These are phyloP conservation scores for Coturnix japonica DNA, from an alignment of 2,113 vertebrate species.

Conservation along the genomic window DNA sequence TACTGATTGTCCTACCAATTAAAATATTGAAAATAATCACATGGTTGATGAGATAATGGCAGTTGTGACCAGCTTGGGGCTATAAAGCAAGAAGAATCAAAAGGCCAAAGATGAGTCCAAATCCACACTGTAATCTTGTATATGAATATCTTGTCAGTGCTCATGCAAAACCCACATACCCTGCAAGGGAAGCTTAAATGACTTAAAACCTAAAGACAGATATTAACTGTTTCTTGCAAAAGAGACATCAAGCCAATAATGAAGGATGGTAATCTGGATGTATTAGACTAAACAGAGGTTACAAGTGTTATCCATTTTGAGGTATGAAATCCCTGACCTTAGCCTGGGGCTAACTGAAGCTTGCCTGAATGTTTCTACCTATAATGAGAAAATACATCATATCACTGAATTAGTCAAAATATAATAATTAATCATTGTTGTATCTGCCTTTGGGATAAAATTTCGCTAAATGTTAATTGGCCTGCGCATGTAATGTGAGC, in stretches of 20 bases:
- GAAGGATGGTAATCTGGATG: not conserved
- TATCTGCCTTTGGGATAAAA: conserved; percentile 23
- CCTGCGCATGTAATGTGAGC: conserved; percentile 15
- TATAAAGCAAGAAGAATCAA: not conserved
- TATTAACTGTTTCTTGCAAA: not conserved
- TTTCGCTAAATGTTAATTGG: conserved; percentile 58
- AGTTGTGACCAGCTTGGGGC: not conserved
- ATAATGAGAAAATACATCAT: conserved; percentile 44
- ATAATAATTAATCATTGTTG: conserved; percentile 56
- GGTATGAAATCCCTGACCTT: conserved; percentile 4
- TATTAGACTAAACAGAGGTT: not conserved
- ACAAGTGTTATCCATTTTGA: not conserved
- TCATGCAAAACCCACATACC: not conserved
- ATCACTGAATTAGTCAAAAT: conserved; percentile 61
- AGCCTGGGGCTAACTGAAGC: not conserved
- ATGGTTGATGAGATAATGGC: conserved; percentile 18
- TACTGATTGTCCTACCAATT: conserved; percentile 1
- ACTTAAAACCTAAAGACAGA: not conserved
- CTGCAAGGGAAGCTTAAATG: not conserved
- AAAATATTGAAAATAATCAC: conserved; percentile 40
- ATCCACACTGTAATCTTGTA: not conserved
- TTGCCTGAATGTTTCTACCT: not conserved
- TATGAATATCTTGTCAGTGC: not conserved
- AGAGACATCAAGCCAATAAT: not conserved
- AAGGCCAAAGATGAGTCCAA: not conserved